Evolutionary conservation across 2,888 invertebrate species (phyloP).

Genomic region (Electrophaes corylata): DNA sequence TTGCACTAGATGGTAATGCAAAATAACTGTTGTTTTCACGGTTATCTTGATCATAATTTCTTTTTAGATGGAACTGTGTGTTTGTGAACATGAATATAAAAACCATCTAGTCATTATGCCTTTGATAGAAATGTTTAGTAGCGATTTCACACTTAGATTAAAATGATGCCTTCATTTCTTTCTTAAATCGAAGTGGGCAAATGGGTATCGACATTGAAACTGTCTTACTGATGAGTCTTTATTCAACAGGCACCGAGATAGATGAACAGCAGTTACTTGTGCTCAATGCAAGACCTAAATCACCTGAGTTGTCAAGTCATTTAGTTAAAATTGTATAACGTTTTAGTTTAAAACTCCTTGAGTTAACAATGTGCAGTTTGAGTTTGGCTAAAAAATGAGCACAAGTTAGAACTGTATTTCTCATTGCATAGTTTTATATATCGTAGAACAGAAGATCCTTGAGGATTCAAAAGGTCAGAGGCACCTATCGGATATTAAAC

Average conservation of each 20-base stretch:
- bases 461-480: no score
- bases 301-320: constrained; percentile 7
- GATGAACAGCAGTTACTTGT: constrained; percentile 20
- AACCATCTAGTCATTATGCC: constrained; percentile 34
- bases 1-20: constrained; percentile 35
- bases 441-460: no score
- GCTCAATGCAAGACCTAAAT: constrained; percentile 26
- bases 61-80: constrained; percentile 38
- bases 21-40: constrained; percentile 44
- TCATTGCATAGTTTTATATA: no score
- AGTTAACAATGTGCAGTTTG: no score
- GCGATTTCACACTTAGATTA: constrained; percentile 24
- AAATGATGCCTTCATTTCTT: constrained; percentile 17
- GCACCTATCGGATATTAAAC: no score
- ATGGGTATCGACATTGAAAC: constrained; percentile 19
- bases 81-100: constrained; percentile 34
- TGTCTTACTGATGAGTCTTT: constrained; percentile 16
- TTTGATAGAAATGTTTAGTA: constrained; percentile 25
- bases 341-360: not conserved
- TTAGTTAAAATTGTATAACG: constrained; percentile 4
- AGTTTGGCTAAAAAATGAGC: no score
- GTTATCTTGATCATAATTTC: constrained; percentile 40
- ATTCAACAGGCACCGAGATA: constrained; percentile 7
- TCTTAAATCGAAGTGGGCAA: constrained; percentile 24
- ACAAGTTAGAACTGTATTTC: no score